Base-by-base conservation (phyloP, 2,113 vertebrate species). In the Nerophis ophidion region DNA sequence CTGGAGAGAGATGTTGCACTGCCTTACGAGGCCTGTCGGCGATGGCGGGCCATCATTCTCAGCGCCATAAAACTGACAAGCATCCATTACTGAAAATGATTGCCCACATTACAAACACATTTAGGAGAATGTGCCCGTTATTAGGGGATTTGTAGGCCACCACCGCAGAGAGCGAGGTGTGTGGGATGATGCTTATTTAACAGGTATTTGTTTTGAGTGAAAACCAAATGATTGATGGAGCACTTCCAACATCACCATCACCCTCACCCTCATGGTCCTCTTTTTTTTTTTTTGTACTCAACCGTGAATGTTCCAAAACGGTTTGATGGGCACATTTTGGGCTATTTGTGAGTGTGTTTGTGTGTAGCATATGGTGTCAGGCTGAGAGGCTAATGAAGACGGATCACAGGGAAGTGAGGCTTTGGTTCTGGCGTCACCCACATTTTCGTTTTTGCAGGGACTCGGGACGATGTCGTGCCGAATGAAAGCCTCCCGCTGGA, bases 81-180 rank as follows among this genome's bases (percentile, higher is more conserved):
- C 88, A 87, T 89, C 89, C 89, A 91, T 90, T 90, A 90, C 88
- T 83, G 86, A 89, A 90, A 91, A 90, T 90, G 90, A 91, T 90
- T 87, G 88, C 89, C 83, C 89, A 91, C 89, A 90, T 91, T 90
- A 90, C 90, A 87, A 89, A 91, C 88, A 89, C 90, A 91, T 90
- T 91, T 89, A 85, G 87, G 87, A 79, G 88, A 89, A 91, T 89
- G 89, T 89, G 88, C 82, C 40, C 85, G 86, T 90, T 91, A 90
- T 90, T 90, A 90, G 88, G 84, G 89, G 87, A 88, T 90, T 89
- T 90, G 88, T 89, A 89, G 90, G 88, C 85, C 79, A 87, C 82
- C 83, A 79, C 77, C 86, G 86, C 85, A 71, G 84, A 86, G 80
- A 87, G 80, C 77, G 77, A 76, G 81, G 80, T 70, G 75, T 63